Evolutionary conservation across 1,140 invertebrate species (phyloP).

Genomic region (Sarcophaga peregrina): DNA sequence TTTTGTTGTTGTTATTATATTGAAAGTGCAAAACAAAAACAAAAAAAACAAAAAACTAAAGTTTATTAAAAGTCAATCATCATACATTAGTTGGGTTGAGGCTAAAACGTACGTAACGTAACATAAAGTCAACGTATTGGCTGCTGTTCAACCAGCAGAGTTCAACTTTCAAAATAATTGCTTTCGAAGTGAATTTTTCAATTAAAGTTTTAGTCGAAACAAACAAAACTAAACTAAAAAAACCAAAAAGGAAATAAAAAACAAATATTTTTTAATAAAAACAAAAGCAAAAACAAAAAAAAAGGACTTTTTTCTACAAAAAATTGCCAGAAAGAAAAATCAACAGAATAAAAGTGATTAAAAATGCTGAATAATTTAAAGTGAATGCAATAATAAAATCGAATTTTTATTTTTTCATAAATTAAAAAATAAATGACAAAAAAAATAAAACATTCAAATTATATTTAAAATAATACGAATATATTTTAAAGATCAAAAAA

Average conservation of each 20-base stretch:
- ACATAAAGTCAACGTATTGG: too few relatives aligned
- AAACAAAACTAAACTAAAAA: constrained; percentile 42
- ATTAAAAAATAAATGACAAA: too few relatives aligned
- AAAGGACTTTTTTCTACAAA: too few relatives aligned
- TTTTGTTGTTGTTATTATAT: too few relatives aligned
- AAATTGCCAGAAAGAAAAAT: neutral
- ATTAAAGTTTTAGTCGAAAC: constrained; percentile 43
- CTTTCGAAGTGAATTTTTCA: neutral
- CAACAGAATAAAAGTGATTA: neutral
- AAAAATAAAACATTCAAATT: too few relatives aligned
- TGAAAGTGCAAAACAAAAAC: neutral
- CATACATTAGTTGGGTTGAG: neutral
- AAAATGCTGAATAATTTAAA: neutral
- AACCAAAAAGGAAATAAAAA: neutral
- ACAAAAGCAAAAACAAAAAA: neutral
- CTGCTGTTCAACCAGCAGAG: neutral
- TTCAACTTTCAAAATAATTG: neutral
- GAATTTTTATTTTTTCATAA: too few relatives aligned
- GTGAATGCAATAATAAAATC: too few relatives aligned
- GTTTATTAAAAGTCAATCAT: constrained; percentile 2
- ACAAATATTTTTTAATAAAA: neutral
- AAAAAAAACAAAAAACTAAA: neutral
- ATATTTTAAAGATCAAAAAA: too few relatives aligned
- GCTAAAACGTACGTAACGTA: too few relatives aligned
- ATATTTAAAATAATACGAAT: too few relatives aligned